These are phyloP conservation scores for Catharus ustulatus DNA, from an alignment of 2,797 vertebrate species.

Conservation along the genomic window DNA sequence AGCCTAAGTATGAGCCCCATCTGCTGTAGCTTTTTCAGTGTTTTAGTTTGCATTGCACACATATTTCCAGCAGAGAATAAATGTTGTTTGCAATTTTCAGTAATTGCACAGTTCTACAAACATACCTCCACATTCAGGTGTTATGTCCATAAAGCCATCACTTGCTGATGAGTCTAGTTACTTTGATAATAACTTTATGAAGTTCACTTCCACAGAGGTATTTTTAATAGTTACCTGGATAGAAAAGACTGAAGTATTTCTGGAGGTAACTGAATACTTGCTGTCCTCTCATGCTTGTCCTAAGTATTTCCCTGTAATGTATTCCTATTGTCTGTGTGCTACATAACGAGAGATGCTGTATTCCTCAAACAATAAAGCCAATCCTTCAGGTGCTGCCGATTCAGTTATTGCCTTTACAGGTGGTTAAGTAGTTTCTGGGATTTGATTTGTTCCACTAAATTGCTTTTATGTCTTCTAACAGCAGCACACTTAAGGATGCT, in stretches of 20 bases:
- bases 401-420: conserved; percentile 23
- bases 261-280: neutral
- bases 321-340: neutral
- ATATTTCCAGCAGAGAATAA: neutral
- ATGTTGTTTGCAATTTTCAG: neutral
- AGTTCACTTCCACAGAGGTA: neutral
- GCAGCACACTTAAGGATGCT: conserved; percentile 4
- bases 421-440: neutral
- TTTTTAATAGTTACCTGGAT: neutral
- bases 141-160: neutral
- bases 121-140: neutral
- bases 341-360: neutral
- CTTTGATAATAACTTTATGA: neutral
- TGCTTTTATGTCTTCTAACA: conserved; percentile 41
- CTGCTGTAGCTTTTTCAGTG: neutral
- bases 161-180: neutral
- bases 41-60: neutral
- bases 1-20: neutral
- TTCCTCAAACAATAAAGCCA: conserved; percentile 31
- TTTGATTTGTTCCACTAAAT: conserved; percentile 56
- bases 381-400: conserved; percentile 21
- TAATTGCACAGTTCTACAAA: neutral
- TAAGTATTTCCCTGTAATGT: neutral
- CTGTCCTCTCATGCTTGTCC: neutral
- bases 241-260: neutral